phyloP scores from a whole-genome alignment of 2,888 invertebrate species.

The Drosophila mercatorum region DNA sequence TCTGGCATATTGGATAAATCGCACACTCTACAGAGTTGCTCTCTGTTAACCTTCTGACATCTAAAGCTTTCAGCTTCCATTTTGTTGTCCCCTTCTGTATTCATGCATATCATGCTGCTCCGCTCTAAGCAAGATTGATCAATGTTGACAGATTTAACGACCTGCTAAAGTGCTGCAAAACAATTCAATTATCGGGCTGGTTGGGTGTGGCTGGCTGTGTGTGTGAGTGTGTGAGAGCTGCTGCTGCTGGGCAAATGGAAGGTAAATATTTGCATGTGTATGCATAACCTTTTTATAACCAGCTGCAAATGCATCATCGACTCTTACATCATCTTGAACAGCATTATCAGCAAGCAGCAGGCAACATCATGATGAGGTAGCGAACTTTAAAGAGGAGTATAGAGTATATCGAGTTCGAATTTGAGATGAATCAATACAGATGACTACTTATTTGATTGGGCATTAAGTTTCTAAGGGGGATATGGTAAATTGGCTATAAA shows the following conservation, averaged over 20 bases:
- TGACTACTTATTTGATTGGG: neutral
- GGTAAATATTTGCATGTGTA: conserved; percentile 64
- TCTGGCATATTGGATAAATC: conserved; percentile 26
- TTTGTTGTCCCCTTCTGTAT: neutral
- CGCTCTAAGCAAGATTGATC: conserved; percentile 65
- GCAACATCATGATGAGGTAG: neutral
- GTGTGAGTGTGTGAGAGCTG: conserved; percentile 7
- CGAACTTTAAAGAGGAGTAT: too few species aligned
- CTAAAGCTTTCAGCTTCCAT: neutral
- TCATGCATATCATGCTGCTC: neutral
- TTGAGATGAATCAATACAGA: too few species aligned
- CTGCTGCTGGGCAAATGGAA: conserved; percentile 55
- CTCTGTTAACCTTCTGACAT: conserved; percentile 5
- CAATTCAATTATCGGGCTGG: conserved; percentile 70
- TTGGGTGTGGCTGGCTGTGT: conserved; percentile 11
- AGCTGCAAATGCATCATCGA: conserved; percentile 34
- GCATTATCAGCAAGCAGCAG: neutral
- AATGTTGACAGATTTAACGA: conserved; percentile 81
- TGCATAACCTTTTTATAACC: conserved; percentile 25
- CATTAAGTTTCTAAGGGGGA: too few species aligned
- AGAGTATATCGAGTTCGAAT: neutral
- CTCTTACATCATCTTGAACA: conserved; percentile 17
- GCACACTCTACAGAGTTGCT: conserved; percentile 1
- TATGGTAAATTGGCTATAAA: too few species aligned
- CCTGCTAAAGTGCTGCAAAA: conserved; percentile 78